Evolutionary conservation across 2,113 vertebrate species (phyloP).

Genomic region (Dromaius novaehollandiae): DNA sequence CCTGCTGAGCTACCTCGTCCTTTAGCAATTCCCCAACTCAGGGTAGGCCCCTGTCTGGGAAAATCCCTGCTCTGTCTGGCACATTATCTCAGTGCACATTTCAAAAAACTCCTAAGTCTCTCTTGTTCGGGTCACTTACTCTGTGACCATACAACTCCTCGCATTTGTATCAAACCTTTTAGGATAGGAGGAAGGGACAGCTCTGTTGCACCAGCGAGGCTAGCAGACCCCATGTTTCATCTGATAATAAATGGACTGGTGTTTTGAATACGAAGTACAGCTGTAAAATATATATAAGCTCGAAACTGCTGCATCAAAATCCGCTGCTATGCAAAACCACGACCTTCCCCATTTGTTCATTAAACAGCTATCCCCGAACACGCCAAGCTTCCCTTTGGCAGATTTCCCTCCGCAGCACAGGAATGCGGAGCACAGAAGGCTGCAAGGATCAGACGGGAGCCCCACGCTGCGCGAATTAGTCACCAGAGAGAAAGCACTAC

Average conservation of each 20-base stretch:
- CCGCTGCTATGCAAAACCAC: background rate
- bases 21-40: constrained; percentile 22
- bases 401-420: background rate
- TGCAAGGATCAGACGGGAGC: background rate
- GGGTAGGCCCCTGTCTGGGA: background rate
- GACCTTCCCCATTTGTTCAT: background rate
- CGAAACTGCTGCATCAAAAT: background rate
- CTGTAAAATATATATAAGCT: background rate
- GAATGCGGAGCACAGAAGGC: background rate
- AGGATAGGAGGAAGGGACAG: background rate
- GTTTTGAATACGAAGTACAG: background rate
- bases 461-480: background rate
- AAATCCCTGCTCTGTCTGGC: background rate
- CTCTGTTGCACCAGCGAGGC: background rate
- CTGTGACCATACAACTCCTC: background rate
- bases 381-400: background rate
- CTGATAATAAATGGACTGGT: background rate
- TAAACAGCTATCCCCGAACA: background rate
- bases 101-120: background rate
- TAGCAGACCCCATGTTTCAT: background rate
- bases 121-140: background rate
- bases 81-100: background rate
- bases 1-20: constrained; percentile 8
- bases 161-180: background rate
- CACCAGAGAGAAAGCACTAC: background rate